Evolutionary conservation across 2,888 invertebrate genomes (phyloP).

Genomic region (Dolichopus griseipennis): DNA sequence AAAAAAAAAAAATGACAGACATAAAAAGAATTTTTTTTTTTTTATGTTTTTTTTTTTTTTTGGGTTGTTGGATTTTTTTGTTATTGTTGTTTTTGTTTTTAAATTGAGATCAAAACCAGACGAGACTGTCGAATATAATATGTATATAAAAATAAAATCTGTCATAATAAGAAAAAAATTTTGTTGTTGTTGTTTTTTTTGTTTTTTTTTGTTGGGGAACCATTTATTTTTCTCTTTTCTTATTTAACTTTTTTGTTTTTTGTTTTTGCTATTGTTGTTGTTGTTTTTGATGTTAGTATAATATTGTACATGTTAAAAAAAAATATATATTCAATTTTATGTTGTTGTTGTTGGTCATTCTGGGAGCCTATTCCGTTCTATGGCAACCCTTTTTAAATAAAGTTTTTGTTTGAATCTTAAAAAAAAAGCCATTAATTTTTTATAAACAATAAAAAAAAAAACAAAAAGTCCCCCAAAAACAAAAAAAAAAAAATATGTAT

Average conservation of each 20-base stretch:
- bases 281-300: too few relatives aligned
- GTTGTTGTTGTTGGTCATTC: conserved; percentile 4
- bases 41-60: background rate
- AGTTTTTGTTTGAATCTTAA: background rate
- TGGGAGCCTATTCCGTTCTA: conserved; percentile 6
- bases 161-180: background rate
- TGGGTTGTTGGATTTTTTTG: background rate
- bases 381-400: conserved; percentile 6
- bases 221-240: background rate
- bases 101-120: background rate
- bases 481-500: background rate
- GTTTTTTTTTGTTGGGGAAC: background rate
- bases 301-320: too few relatives aligned
- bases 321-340: background rate
- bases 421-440: background rate
- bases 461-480: background rate
- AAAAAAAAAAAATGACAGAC: too few relatives aligned
- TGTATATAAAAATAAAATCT: too few relatives aligned
- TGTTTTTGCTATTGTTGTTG: too few relatives aligned
- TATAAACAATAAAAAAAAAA: background rate
- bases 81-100: background rate
- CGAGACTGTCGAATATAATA: background rate
- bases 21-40: too few relatives aligned
- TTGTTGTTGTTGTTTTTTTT: background rate
- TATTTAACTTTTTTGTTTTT: background rate